These are phyloP conservation scores for Megaceryle alcyon DNA, from an alignment of 2,797 vertebrate genomes.

Conservation along the genomic window DNA sequence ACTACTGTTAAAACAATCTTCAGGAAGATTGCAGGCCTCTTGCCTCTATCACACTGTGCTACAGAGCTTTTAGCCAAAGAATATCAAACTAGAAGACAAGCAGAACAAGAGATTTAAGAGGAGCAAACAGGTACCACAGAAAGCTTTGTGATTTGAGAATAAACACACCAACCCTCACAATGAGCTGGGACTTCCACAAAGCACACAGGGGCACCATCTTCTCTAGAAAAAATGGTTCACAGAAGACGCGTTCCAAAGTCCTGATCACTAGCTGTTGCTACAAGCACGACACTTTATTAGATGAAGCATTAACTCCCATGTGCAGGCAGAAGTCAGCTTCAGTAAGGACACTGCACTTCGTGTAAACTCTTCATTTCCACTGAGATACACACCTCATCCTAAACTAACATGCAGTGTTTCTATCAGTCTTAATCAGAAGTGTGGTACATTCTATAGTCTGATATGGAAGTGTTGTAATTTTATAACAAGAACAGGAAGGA, in stretches of 20 bases:
- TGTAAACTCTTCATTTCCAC: background rate
- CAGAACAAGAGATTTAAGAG: background rate
- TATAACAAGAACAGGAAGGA: background rate
- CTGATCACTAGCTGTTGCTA: background rate
- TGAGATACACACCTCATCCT: background rate
- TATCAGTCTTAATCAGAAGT: background rate
- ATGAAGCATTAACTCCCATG: background rate
- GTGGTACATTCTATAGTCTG: background rate
- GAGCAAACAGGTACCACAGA: background rate
- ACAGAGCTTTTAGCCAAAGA: background rate
- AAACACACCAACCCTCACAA: background rate
- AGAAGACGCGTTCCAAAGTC: background rate
- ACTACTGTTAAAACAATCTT: background rate
- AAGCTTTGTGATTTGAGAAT: background rate
- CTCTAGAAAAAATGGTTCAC: background rate
- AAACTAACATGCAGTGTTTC: background rate
- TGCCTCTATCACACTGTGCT: background rate
- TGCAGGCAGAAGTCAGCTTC: background rate
- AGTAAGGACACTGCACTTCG: background rate
- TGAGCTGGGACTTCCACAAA: background rate
- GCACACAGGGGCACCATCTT: background rate
- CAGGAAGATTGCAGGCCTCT: background rate
- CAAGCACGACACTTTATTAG: background rate
- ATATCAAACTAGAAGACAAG: background rate
- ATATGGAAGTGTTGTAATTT: background rate